phyloP scores from a whole-genome alignment of 2,888 invertebrate genomes.

The Pammene fasciana region DNA sequence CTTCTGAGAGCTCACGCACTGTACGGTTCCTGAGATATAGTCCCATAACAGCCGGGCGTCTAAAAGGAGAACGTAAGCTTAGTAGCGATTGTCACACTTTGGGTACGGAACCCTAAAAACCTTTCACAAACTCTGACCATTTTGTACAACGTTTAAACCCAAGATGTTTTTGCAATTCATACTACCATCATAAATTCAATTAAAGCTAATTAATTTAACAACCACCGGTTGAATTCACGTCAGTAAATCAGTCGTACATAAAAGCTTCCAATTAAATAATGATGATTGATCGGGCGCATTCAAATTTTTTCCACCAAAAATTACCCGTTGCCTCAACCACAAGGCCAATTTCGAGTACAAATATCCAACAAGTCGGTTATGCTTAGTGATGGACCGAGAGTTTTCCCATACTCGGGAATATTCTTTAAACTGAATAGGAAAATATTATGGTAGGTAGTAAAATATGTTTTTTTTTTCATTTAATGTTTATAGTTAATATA shows the following conservation, averaged over 20 bases:
- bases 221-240: constrained; percentile 1
- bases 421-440: background rate
- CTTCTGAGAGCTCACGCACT: no score
- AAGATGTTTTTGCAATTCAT: background rate
- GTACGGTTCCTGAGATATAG: no score
- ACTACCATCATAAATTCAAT: constrained; percentile 11
- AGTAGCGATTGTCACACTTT: no score
- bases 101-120: background rate
- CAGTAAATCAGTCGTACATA: constrained; percentile 28
- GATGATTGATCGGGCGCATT: constrained; percentile 44
- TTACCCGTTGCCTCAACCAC: constrained; percentile 31
- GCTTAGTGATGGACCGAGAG: background rate
- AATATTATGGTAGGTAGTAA: background rate
- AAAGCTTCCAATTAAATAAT: constrained; percentile 44
- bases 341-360: constrained; percentile 44
- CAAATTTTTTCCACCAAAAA: constrained; percentile 37
- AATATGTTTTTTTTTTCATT: no score
- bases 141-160: background rate
- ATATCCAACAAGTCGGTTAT: constrained; percentile 9
- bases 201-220: constrained; percentile 34
- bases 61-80: no score
- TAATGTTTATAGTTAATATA: no score
- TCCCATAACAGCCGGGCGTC: no score
- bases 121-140: background rate
- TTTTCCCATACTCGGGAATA: background rate